Evolutionary conservation across 2,888 invertebrate genomes (phyloP), one percentile per base, ranked within the genome.

Genomic region (Vanessa cardui): DNA sequence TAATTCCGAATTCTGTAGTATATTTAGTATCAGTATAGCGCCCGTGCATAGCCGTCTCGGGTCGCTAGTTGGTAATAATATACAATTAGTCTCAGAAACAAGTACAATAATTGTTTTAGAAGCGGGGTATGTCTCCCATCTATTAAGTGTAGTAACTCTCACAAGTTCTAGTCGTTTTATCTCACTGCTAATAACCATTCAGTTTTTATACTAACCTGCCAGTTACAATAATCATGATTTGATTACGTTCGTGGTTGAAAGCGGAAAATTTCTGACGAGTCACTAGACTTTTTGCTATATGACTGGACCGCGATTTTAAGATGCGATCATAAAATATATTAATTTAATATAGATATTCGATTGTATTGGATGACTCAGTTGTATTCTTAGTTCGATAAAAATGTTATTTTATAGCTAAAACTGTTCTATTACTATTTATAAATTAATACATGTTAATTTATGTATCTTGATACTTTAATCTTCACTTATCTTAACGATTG

Each of bases 101-200:
- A 26, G 26, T 26, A 26, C 5, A 26, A 26, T 26, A 26, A 4
- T 18, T 1, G 1, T 8, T 47, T 6, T 47, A 47, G 47, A 20
- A 18, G 18, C 20, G 1, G 2, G n/a, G 1, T 49, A 8, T 20
- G 18, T 49, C 9, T 2, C 3, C 7, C 9, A 9, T 49, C n/a
- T n/a, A 7, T 18, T 49, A 18, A 9, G 9, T 18, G 9, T 49
- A 18, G 47, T 47, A 50, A 21, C 72, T 82, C 83, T 75, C 82
- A 82, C 80, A 80, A 78, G 77, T 72, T 74, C 76, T 72, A 74
- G 8, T 49, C 20, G 16, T 31, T 4, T 80, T 78, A 72, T 74
- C 71, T 65, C 67, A 66, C 49, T 62, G 63, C 73, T 74, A 75
- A 77, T 77, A 74, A 74, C 76, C 67, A 74, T 77, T 75, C 68